These are phyloP conservation scores for Mamestra brassicae DNA, from an alignment of 2,888 invertebrate genomes.

Conservation along the genomic window DNA sequence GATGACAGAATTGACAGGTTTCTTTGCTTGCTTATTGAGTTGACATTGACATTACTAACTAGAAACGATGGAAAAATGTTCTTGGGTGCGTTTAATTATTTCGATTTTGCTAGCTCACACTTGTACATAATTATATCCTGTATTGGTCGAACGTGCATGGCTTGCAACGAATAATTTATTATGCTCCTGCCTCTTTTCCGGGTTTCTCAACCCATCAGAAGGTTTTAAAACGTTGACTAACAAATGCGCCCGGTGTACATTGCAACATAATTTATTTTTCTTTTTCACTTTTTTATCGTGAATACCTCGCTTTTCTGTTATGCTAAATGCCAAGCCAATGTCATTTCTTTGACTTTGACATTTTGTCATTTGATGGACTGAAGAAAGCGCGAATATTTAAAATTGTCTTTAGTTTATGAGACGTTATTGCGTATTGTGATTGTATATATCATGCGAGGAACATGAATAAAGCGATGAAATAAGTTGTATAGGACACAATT, in stretches of 20 bases:
- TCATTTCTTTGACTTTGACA: conserved; percentile 31
- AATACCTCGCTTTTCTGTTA: neutral
- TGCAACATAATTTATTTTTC: neutral
- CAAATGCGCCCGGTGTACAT: too few species aligned
- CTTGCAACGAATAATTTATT: too few species aligned
- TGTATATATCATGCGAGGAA: conserved; percentile 3
- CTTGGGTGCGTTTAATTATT: neutral
- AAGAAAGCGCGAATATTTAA: conserved; percentile 66
- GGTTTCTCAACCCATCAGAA: neutral
- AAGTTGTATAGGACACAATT: conserved; percentile 6
- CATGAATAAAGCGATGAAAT: conserved; percentile 9
- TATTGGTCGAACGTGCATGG: too few species aligned
- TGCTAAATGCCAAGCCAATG: neutral
- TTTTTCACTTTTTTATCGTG: neutral
- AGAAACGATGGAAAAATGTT: neutral
- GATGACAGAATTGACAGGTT: conserved; percentile 56
- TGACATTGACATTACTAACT: neutral
- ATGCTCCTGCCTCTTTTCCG: neutral
- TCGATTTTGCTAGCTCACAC: too few species aligned
- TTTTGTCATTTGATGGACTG: conserved; percentile 25
- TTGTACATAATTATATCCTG: too few species aligned
- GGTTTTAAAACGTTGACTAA: neutral
- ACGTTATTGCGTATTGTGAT: conserved; percentile 10
- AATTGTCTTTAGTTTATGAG: conserved; percentile 28
- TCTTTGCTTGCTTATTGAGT: neutral